Percentiles rank a stretch among this genome's conserved stretches.
phyloP scores from a whole-genome alignment of 2,797 vertebrate genomes.

The Austrolebias charrua region DNA sequence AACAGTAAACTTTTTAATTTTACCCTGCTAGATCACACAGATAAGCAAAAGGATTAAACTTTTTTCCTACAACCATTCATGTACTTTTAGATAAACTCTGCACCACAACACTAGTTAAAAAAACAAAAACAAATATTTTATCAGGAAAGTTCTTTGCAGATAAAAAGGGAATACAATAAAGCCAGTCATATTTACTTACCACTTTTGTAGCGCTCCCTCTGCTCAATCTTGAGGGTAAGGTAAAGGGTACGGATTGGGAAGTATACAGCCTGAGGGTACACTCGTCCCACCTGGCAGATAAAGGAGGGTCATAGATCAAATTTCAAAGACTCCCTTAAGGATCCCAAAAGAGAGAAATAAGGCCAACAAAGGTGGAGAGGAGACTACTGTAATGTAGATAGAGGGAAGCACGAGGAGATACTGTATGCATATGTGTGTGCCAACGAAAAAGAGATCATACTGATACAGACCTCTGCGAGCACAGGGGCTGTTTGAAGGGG shows the following conservation, averaged over 20 bases:
- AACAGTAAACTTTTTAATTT: background rate
- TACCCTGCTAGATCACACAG: background rate
- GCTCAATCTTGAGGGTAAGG: constrained; percentile 97
- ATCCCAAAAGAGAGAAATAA: constrained; percentile 17
- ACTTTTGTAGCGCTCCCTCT: constrained; percentile 98
- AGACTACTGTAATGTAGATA: constrained; percentile 7
- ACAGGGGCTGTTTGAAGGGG: constrained; percentile 61
- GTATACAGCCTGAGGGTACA: constrained; percentile 98
- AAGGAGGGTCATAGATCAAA: constrained; percentile 76
- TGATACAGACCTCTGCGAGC: constrained; percentile 59
- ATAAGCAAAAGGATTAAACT: background rate
- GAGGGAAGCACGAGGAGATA: constrained; percentile 21
- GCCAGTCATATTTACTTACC: constrained; percentile 79
- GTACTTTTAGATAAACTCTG: background rate
- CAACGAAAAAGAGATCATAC: constrained; percentile 49
- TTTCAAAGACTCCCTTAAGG: constrained; percentile 73
- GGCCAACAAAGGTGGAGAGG: constrained; percentile 8
- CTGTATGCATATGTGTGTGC: constrained; percentile 31
- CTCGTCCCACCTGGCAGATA: constrained; percentile 92
- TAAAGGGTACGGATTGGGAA: constrained; percentile 98
- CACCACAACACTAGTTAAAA: background rate
- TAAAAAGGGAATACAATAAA: constrained; percentile 10
- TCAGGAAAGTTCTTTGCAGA: background rate
- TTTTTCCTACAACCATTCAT: background rate
- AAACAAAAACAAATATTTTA: background rate